phyloP scores from a whole-genome alignment of 2,797 vertebrate species.

The Poecile montanus region DNA sequence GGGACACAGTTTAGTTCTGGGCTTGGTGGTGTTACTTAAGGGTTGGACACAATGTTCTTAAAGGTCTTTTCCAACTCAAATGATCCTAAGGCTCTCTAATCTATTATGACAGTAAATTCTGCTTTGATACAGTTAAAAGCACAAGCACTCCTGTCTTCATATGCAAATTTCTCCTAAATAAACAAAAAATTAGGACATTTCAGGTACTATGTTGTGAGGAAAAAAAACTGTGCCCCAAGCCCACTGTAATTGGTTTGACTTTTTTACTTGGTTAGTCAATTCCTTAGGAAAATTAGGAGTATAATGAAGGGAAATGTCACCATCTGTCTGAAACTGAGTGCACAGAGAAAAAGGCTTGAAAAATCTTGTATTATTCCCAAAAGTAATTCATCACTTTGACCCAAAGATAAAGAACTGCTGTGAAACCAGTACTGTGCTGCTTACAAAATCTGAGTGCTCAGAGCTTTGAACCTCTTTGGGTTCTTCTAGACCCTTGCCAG shows the following conservation, averaged over 20 bases:
- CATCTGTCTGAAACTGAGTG: constrained; percentile 64
- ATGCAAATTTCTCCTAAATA: constrained; percentile 12
- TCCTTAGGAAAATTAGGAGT: constrained; percentile 53
- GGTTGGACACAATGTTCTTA: not conserved
- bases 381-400: constrained; percentile 29
- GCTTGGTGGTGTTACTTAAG: not conserved
- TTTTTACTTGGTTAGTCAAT: constrained; percentile 50
- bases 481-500: not conserved
- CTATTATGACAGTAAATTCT: not conserved
- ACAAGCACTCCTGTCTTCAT: not conserved
- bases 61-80: not conserved
- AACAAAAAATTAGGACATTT: not conserved
- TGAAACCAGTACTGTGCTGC: not conserved
- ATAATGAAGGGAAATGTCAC: constrained; percentile 57
- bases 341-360: not conserved
- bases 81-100: not conserved
- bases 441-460: not conserved
- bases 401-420: constrained; percentile 2
- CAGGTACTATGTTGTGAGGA: not conserved
- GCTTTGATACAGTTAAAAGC: not conserved
- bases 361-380: not conserved
- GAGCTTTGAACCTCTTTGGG: not conserved
- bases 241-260: constrained; percentile 23
- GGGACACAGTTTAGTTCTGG: not conserved
- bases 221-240: not conserved